Conservation (phyloP, 1,140 invertebrate species). For the Meloidogyne chitwoodi region DNA sequence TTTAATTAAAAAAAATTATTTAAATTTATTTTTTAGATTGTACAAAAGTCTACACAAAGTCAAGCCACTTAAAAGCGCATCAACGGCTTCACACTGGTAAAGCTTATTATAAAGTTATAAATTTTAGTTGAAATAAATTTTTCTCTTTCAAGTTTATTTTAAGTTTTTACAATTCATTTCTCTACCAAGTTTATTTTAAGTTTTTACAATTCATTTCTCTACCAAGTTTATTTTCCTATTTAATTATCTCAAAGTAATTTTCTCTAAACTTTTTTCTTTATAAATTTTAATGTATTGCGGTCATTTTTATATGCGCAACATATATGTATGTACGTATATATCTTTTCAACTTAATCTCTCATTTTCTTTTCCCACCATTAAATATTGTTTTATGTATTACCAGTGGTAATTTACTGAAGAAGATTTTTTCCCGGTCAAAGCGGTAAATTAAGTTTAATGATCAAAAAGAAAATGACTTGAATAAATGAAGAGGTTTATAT, state of each 20-base stretch:
- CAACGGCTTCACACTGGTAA: constrained; percentile 95
- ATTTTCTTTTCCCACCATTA: neutral
- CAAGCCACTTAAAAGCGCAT: constrained; percentile 95
- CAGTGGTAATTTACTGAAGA: neutral
- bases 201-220: neutral
- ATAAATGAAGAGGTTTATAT: too few relatives aligned
- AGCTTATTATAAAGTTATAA: constrained; percentile 34
- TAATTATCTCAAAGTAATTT: neutral
- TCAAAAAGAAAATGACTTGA: neutral
- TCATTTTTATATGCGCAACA: neutral
- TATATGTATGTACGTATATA: neutral
- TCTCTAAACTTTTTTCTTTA: too few relatives aligned
- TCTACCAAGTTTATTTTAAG: too few relatives aligned
- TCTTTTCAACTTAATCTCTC: neutral
- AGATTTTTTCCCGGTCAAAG: neutral
- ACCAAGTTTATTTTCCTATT: neutral
- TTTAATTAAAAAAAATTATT: too few relatives aligned
- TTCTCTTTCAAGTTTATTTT: too few relatives aligned
- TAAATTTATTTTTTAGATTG: constrained; percentile 74
- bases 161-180: too few relatives aligned
- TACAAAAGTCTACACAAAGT: constrained; percentile 96
- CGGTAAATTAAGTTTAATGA: neutral
- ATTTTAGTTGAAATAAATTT: too few relatives aligned
- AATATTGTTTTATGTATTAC: neutral
- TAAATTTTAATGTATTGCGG: neutral